Conservation (phyloP, 2,797 vertebrate species). For the Perodicticus potto region DNA sequence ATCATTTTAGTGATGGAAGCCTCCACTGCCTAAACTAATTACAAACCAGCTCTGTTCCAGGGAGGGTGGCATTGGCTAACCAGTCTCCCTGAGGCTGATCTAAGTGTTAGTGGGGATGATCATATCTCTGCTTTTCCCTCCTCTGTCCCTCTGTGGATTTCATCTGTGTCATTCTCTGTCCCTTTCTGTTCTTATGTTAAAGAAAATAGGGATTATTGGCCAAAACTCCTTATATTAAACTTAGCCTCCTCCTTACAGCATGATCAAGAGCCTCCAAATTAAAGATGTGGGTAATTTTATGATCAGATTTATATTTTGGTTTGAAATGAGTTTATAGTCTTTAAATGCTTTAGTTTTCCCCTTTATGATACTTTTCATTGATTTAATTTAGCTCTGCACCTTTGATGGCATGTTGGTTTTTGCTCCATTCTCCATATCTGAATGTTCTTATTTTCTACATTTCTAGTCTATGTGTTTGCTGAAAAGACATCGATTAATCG, state of each 20-base stretch:
- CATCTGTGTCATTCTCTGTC: neutral
- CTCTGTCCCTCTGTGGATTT: neutral
- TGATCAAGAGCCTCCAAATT: slow-evolving; percentile 69
- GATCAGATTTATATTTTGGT: slow-evolving; percentile 75
- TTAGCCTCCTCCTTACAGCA: slow-evolving; percentile 64
- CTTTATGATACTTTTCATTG: slow-evolving; percentile 54
- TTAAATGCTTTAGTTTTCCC: slow-evolving; percentile 55
- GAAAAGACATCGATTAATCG: slow-evolving; percentile 34
- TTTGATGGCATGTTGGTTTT: slow-evolving; percentile 60
- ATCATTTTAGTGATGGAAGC: slow-evolving; percentile 63
- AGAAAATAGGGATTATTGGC: slow-evolving; percentile 72
- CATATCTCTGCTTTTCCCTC: slow-evolving; percentile 43
- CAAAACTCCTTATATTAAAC: slow-evolving; percentile 79
- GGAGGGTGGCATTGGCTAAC: neutral
- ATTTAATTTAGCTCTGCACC: slow-evolving; percentile 60
- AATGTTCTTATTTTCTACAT: slow-evolving; percentile 17
- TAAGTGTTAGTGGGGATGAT: neutral
- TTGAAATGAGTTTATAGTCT: slow-evolving; percentile 77
- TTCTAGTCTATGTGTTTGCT: slow-evolving; percentile 19
- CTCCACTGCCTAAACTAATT: slow-evolving; percentile 68
- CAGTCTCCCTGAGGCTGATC: neutral
- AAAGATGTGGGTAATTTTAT: slow-evolving; percentile 79
- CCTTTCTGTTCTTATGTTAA: slow-evolving; percentile 56
- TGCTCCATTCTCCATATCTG: neutral
- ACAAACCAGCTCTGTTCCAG: slow-evolving; percentile 1